Evolutionary conservation across 2,113 vertebrate species (phyloP).

Genomic region (Protobothrops mucrosquamatus): DNA sequence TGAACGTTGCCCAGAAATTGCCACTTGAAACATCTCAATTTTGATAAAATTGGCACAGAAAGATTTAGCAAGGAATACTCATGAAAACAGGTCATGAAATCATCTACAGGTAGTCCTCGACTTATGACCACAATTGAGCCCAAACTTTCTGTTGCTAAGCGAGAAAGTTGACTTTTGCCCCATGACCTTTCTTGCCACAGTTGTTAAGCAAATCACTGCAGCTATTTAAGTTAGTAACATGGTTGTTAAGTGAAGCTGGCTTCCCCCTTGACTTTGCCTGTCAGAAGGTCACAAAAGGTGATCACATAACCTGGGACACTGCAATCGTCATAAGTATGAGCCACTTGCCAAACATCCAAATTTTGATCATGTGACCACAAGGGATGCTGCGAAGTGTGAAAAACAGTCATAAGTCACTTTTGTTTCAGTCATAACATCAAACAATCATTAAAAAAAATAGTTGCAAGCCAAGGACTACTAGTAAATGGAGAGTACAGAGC

Average conservation of each 20-base stretch:
- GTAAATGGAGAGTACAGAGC: not conserved
- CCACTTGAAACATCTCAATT: not conserved
- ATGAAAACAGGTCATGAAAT: not conserved
- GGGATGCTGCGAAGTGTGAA: not conserved
- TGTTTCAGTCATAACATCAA: not conserved
- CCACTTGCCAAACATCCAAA: not conserved
- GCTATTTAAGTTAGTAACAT: not conserved
- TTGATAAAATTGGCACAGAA: not conserved
- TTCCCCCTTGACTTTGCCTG: not conserved
- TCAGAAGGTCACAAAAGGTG: no score
- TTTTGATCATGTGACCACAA: not conserved
- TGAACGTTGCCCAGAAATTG: not conserved
- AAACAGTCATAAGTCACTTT: not conserved
- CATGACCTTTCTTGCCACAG: not conserved
- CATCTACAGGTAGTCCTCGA: not conserved
- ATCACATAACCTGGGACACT: no score
- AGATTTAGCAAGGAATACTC: not conserved
- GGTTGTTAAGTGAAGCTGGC: not conserved
- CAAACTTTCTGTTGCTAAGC: not conserved
- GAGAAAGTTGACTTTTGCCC: not conserved
- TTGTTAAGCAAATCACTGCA: not conserved
- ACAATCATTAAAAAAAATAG: not conserved
- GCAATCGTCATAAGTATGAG: no score
- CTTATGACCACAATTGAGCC: not conserved
- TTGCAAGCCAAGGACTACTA: not conserved